Percentiles rank a stretch among this genome's conserved stretches.
phyloP scores from a whole-genome alignment of 2,888 invertebrate genomes.

The Idaea dimidiata region DNA sequence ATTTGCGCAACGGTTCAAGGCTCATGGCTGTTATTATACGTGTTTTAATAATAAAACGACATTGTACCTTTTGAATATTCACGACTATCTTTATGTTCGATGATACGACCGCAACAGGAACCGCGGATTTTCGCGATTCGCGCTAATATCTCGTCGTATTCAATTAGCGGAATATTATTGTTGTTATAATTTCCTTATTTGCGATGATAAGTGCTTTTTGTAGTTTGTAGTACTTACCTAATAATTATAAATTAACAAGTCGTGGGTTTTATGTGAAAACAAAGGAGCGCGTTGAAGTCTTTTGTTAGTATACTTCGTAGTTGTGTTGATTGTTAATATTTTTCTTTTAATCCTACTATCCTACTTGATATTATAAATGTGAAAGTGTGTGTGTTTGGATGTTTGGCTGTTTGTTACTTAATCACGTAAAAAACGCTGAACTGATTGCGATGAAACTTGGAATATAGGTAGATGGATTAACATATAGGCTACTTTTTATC shows the following conservation, averaged over 20 bases:
- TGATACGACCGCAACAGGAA: constrained; percentile 34
- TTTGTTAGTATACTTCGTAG: constrained; percentile 20
- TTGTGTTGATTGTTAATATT: background rate
- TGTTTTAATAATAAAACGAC: constrained; percentile 38
- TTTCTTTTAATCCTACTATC: background rate
- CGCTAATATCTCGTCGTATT: constrained; percentile 29
- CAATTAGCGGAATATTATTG: constrained; percentile 36
- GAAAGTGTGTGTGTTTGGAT: too few relatives aligned
- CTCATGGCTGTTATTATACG: constrained; percentile 53
- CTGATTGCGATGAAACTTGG: too few relatives aligned
- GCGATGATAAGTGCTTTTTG: constrained; percentile 24
- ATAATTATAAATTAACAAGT: background rate
- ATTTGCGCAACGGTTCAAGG: constrained; percentile 72
- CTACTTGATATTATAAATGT: too few relatives aligned
- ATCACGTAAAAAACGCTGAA: too few relatives aligned
- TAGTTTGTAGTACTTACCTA: too few relatives aligned
- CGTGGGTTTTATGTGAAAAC: constrained; percentile 5
- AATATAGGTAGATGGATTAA: too few relatives aligned
- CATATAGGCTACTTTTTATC: too few relatives aligned
- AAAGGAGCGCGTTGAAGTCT: constrained; percentile 36
- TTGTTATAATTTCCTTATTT: constrained; percentile 41
- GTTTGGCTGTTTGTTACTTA: too few relatives aligned
- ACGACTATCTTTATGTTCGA: constrained; percentile 41
- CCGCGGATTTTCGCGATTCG: constrained; percentile 30
- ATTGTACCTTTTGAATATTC: constrained; percentile 43